Base-by-base conservation (phyloP, 2,888 invertebrate genomes). In the Tolmerus cingulatus region DNA sequence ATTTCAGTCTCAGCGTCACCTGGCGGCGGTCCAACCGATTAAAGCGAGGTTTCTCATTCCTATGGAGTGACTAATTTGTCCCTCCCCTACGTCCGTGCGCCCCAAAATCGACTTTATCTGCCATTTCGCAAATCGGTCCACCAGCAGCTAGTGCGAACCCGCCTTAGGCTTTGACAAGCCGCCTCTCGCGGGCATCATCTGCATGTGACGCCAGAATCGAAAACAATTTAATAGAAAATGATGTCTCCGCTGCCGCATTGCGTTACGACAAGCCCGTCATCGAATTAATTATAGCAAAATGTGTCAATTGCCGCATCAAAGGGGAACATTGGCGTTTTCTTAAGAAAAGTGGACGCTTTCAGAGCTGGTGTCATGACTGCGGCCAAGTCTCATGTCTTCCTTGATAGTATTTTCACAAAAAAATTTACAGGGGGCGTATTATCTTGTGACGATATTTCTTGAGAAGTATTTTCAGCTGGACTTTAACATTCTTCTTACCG, bases 1-100 rank as follows among this genome's bases (percentile, higher is more conserved):
- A 30, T 55, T 55, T 81, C 81, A 81, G 81, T 55, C 81, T 55
- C n/a, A 23, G 30, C 55, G 81, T 81, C 81, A 81, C 81, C 81
- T 81, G 81, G 81, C 81, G 5, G 14, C 14, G 46, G n/a, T 81
- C 81, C 81, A 81, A 81, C 3, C 23, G 40, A 37, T 40, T 37
- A 78, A 78, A 43, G 2, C 7, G 78, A 78, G 43, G 14, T 12
- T 40, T 78, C 5, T 78, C 37, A 34, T 78, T 78, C 43, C 23
- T 78, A 12, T 12, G 66, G 2, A 27, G 27, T 66, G 66, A 66
- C 23, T 66, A 66, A 12, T 27, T 27, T 23, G 2, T 23, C 0
- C 55, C 19, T 12, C 66, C 66, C 66, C 19, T 66, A 2, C 9
- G 23, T 4, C 66, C 66, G 7, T 12, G 27, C 12, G 23, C 2